phyloP scores from a whole-genome alignment of 2,888 invertebrate species.

The Cosmopolites sordidus region DNA sequence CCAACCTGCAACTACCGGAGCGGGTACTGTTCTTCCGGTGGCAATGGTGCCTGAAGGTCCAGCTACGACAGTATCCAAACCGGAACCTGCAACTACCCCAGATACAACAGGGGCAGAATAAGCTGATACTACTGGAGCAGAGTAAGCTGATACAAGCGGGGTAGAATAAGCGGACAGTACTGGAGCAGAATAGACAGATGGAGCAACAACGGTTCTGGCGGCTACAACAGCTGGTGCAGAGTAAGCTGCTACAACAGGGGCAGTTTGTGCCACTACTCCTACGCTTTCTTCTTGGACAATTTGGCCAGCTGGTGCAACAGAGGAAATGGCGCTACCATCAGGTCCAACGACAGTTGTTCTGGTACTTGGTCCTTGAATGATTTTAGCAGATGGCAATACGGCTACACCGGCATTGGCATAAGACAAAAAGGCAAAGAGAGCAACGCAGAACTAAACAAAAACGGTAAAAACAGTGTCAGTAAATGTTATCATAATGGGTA shows the following conservation, averaged over 20 bases:
- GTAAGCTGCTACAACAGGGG: conserved; percentile 20
- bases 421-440: conserved; percentile 39
- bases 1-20: conserved; percentile 31
- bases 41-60: conserved; percentile 38
- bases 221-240: not conserved
- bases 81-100: conserved; percentile 2
- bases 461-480: not conserved
- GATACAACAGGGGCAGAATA: conserved; percentile 10
- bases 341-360: conserved; percentile 38
- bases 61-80: conserved; percentile 31
- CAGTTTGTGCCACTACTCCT: conserved; percentile 23
- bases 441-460: conserved; percentile 1
- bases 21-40: conserved; percentile 29
- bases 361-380: conserved; percentile 39
- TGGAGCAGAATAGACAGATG: conserved; percentile 15
- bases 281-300: conserved; percentile 32
- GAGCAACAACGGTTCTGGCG: conserved; percentile 2
- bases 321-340: conserved; percentile 37
- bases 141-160: conserved; percentile 20
- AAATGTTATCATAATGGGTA: not conserved
- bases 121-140: conserved; percentile 27
- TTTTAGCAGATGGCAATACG: conserved; percentile 28
- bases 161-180: conserved; percentile 10
- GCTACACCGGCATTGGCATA: conserved; percentile 27
- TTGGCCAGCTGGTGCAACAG: conserved; percentile 36